Base-by-base conservation (phyloP, 92 coral and sea anemone genomes). In the Diadumene lineata region DNA sequence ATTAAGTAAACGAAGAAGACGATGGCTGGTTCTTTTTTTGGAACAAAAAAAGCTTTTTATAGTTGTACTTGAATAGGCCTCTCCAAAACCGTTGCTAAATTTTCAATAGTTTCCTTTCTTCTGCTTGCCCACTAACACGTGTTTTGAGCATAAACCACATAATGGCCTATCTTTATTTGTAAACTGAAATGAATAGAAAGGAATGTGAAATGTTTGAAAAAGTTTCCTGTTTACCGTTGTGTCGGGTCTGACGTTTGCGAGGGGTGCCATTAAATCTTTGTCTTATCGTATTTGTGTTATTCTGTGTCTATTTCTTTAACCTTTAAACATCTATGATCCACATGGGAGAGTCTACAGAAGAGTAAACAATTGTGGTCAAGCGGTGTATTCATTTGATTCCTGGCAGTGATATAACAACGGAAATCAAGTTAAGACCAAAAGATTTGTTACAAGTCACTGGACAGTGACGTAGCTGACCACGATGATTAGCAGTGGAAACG, bases 401-500 rank as follows among this genome's bases (percentile, higher is more conserved):
- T 64, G 82, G 70, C 70, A 77, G 53, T 77, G 74, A 66, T 67
- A 7, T 82, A 74, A 67, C 66, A 23, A 82, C 88, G 92, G 92
- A 82, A 87, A 80, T 66, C 53, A 56, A 73, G 78, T 87, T 77
- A 87, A 73, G 78, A 78, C 72, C 56, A 30, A 62, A 55, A 84
- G 53, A 72, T 73, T 28, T 51, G 30, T 15, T 64, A 51, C 70
- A 55, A 32, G 43, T 55, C 64, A 16, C 73, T 25, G 80, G 43
- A 51, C 69, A 69, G 66, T 84, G 89, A 84, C 89, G 89, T 84
- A 73, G 71, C 71, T 60, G 33, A 66, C 82, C 82, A 74, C 78
- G 77, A 25, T 29, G 55, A 60, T 68, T 76, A 69, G 68, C 56
- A 71, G 79, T 84, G 71, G 71, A 76, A 79, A 89, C 78, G 80